Conservation (phyloP, 2,888 invertebrate species). For the Heliconius sara region DNA sequence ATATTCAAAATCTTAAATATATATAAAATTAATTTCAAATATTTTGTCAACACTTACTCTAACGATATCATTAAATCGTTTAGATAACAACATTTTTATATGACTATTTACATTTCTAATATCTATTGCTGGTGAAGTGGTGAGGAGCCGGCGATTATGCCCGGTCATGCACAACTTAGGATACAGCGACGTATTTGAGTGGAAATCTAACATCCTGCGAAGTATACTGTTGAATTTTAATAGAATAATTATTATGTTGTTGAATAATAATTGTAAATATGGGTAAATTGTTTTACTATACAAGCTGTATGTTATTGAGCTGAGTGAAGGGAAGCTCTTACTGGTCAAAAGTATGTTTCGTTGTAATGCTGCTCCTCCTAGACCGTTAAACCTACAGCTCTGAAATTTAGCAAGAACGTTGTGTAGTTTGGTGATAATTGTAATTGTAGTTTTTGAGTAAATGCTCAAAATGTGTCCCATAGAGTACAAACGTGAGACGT, state of each 20-base stretch:
- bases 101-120: not conserved
- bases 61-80: not conserved
- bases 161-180: constrained; percentile 23
- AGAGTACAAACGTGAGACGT: too few relatives aligned
- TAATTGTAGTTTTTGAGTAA: too few relatives aligned
- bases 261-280: not conserved
- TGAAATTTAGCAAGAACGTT: too few relatives aligned
- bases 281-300: not conserved
- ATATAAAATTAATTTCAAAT: not conserved
- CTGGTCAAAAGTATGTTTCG: too few relatives aligned
- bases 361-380: too few relatives aligned
- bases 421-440: too few relatives aligned
- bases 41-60: not conserved
- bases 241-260: not conserved
- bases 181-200: not conserved
- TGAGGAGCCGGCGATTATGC: not conserved
- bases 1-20: not conserved
- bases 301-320: too few relatives aligned
- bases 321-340: too few relatives aligned
- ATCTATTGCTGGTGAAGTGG: not conserved
- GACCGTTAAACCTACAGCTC: too few relatives aligned
- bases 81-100: not conserved
- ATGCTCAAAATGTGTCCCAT: too few relatives aligned
- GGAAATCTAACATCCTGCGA: constrained; percentile 6
- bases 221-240: not conserved